Base-by-base conservation (phyloP, 2,113 vertebrate genomes). In the Maccullochella peelii region DNA sequence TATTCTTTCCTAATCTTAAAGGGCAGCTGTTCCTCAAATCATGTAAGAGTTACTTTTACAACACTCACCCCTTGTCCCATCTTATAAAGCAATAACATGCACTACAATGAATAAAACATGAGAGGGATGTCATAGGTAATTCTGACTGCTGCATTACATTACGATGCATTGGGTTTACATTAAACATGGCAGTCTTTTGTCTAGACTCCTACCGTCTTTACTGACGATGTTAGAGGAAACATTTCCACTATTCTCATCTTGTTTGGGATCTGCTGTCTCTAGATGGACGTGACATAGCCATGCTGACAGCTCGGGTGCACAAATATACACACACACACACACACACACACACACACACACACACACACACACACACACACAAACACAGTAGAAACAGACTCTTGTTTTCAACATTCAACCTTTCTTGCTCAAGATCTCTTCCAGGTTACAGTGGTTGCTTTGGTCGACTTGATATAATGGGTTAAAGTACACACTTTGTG, bases 81-180 rank as follows among this genome's bases (percentile, higher is more conserved):
- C 71, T 76, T 21, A 76, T 79, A 8, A 80, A 79, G 57, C 44
- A 59, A 50, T 30, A 54, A 25, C 33, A 10, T 14, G 30, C 77
- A 36, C 18, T 11, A 11, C n/a, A 8, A 80, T 86, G 82, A 88
- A 83, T 90, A 67, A 88, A 88, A 85, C 80, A 90, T 85, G 25
- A 86, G 77, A 58, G 49, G 52, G 47, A 42, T 63, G 72, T 76
- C 86, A 54, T 18, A n/a, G 77, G 68, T 61, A 14, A 74, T 75
- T 82, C 74, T 76, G 70, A 74, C 59, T 65, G 71, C 65, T 50
- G 8, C 58, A n/a, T 74, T 71, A 62, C 66, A 15, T 15, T 40
- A 42, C 77, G 75, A 59, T 68, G 72, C 44, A 55, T 3, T 57
- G 23, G 52, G 15, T 74, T 80, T 75, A 62, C 47, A 83, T 78